phyloP scores from a whole-genome alignment of 2,113 vertebrate genomes.

The Anolis sagrei region DNA sequence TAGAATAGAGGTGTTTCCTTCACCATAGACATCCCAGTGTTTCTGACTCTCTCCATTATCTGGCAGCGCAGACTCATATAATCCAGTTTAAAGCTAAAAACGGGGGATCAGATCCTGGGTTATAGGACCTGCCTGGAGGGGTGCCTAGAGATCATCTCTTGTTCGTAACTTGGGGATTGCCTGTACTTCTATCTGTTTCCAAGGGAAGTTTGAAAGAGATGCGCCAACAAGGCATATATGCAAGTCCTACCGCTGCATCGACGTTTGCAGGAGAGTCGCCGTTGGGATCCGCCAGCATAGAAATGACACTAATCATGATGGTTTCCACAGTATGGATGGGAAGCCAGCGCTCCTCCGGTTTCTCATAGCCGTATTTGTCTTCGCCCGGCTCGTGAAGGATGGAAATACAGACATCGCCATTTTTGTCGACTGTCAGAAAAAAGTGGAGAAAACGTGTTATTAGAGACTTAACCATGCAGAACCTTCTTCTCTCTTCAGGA shows the following conservation, averaged over 20 bases:
- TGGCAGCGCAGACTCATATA: too few relatives aligned
- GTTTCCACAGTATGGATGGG: constrained; percentile 99
- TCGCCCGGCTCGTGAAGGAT: constrained; percentile 99
- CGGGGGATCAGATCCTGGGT: too few relatives aligned
- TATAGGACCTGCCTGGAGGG: too few relatives aligned
- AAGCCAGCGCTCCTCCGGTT: constrained; percentile 98
- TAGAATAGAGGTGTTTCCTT: too few relatives aligned
- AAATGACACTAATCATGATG: constrained; percentile 99
- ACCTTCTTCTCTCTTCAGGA: neutral
- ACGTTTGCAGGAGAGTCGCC: constrained; percentile 98
- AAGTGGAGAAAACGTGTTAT: constrained; percentile 41
- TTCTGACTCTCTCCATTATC: too few relatives aligned
- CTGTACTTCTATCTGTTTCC: neutral
- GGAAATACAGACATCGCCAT: constrained; percentile 99
- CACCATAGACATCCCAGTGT: too few relatives aligned
- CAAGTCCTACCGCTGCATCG: constrained; percentile 92
- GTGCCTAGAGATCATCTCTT: too few relatives aligned
- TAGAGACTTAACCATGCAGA: constrained; percentile 13
- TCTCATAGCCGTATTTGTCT: constrained; percentile 99
- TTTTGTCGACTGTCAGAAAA: constrained; percentile 92
- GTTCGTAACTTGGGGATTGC: too few relatives aligned
- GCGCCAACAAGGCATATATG: neutral
- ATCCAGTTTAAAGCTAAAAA: too few relatives aligned
- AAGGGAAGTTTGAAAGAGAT: neutral
- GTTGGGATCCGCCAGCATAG: constrained; percentile 99